Percentiles rank a stretch among this genome's conserved stretches.
Evolutionary conservation across 2,888 invertebrate genomes (phyloP).

Genomic region (Callyntrura sp.): DNA sequence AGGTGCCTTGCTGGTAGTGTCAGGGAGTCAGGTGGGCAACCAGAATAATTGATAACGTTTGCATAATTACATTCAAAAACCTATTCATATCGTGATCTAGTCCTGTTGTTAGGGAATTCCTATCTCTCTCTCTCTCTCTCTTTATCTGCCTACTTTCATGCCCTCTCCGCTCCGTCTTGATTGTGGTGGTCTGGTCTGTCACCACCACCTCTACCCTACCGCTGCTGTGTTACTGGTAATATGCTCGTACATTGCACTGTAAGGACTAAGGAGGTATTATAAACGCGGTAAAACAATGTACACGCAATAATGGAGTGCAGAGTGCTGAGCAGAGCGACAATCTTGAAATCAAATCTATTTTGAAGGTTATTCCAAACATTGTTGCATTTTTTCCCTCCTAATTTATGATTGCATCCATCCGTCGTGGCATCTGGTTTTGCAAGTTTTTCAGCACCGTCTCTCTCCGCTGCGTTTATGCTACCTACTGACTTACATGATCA

Average conservation of each 20-base stretch:
- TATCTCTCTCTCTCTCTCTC: too few relatives aligned
- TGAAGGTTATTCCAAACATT: constrained; percentile 24
- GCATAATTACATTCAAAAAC: constrained; percentile 13
- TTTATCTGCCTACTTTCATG: neutral
- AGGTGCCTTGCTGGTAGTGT: neutral
- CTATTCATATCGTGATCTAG: neutral
- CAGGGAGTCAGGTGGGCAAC: neutral
- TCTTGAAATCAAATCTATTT: neutral
- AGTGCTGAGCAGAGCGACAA: neutral
- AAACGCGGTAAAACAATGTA: neutral
- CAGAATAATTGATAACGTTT: neutral
- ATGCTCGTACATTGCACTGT: neutral
- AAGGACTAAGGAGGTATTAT: too few relatives aligned
- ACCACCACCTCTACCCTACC: too few relatives aligned
- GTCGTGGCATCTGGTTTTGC: neutral
- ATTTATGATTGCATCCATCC: neutral
- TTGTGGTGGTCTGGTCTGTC: too few relatives aligned
- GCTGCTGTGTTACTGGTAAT: too few relatives aligned
- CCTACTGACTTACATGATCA: neutral
- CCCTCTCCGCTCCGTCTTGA: too few relatives aligned
- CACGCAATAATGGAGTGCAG: neutral
- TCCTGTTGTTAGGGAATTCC: neutral
- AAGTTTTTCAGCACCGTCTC: neutral
- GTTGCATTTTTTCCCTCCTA: constrained; percentile 3
- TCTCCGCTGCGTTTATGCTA: neutral